Conservation (phyloP, 2,888 invertebrate species). For the Dioctria linearis region DNA sequence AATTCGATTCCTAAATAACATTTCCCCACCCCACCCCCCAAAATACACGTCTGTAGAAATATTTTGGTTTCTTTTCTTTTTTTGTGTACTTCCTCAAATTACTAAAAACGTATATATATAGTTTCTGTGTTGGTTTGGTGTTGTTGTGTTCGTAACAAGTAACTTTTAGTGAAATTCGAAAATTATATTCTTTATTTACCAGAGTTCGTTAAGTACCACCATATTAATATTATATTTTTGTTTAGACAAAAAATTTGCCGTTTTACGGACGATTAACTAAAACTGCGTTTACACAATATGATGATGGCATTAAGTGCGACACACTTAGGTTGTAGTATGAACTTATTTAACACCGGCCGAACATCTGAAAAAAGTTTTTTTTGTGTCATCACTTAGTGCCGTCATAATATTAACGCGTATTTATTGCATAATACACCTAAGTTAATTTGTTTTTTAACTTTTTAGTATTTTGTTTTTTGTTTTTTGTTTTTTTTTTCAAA, state of each 20-base stretch:
- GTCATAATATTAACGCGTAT: neutral
- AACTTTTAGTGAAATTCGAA: conserved; percentile 18
- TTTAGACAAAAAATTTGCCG: conserved; percentile 2
- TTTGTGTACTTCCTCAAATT: neutral
- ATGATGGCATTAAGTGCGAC: too few relatives aligned
- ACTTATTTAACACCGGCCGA: too few relatives aligned
- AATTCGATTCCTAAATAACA: neutral
- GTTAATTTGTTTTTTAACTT: conserved; percentile 6
- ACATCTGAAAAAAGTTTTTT: too few relatives aligned
- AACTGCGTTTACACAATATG: too few relatives aligned
- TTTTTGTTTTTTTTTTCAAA: conserved; percentile 3
- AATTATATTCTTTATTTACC: conserved; percentile 9
- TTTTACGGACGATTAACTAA: neutral
- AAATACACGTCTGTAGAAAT: conserved; percentile 13
- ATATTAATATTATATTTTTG: neutral
- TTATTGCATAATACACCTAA: conserved; percentile 19
- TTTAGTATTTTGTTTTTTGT: conserved; percentile 7
- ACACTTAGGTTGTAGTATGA: too few relatives aligned
- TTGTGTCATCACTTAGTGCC: too few relatives aligned
- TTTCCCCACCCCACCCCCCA: neutral
- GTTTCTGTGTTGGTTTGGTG: conserved; percentile 38
- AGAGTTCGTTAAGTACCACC: neutral
- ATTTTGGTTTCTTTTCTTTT: conserved; percentile 19
- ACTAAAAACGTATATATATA: conserved; percentile 8
- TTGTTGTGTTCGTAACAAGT: conserved; percentile 35